These are phyloP conservation scores for Oligia fasciuncula DNA, from an alignment of 2,888 invertebrate species.

Conservation along the genomic window DNA sequence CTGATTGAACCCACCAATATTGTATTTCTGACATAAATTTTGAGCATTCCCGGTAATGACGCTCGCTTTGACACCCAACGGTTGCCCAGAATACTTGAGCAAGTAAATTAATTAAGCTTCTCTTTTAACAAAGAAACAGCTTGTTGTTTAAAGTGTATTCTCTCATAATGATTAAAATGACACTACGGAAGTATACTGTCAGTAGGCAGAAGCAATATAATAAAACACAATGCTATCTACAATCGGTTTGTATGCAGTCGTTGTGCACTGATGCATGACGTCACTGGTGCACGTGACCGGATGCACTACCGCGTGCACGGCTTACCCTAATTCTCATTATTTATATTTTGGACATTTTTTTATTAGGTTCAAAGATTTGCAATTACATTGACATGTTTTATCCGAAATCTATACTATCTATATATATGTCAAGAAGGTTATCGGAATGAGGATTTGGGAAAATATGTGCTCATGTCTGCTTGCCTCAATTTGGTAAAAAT, in stretches of 20 bases:
- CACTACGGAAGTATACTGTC: no score
- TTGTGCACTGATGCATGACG: slow-evolving; percentile 5
- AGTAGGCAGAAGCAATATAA: background rate
- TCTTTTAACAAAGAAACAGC: background rate
- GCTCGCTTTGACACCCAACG: slow-evolving; percentile 31
- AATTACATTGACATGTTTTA: background rate
- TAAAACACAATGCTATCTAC: background rate
- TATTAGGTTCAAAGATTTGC: background rate
- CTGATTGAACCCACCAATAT: slow-evolving; percentile 76
- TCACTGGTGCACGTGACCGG: slow-evolving; percentile 33
- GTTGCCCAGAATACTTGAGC: slow-evolving; percentile 6
- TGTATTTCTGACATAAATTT: slow-evolving; percentile 73
- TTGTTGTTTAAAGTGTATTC: background rate
- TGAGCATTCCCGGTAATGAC: slow-evolving; percentile 54
- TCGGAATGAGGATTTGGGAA: background rate
- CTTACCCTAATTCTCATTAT: slow-evolving; percentile 3
- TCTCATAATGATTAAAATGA: no score
- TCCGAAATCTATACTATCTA: background rate
- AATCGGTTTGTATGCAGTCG: background rate
- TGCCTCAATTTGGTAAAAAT: slow-evolving; percentile 20
- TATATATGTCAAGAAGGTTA: background rate
- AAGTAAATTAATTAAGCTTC: slow-evolving; percentile 1
- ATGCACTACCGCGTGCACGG: slow-evolving; percentile 20
- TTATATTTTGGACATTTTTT: background rate
- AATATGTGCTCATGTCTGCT: slow-evolving; percentile 4